Evolutionary conservation across 2,113 vertebrate genomes (phyloP), one percentile per base, ranked within the genome.

Genomic region (Peucedramus taeniatus): DNA sequence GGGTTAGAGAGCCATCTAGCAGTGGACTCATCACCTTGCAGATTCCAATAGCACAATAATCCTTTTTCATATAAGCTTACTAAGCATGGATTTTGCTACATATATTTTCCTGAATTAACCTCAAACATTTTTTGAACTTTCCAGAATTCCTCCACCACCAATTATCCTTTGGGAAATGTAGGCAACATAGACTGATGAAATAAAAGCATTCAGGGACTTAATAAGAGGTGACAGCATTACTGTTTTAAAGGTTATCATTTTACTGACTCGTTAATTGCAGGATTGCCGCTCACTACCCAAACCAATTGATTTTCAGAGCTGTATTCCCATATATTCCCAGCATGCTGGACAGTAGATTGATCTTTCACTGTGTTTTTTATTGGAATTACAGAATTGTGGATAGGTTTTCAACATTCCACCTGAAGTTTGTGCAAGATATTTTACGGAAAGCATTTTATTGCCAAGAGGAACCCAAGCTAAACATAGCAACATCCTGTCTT

Each of bases 1-100:
- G 42, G 42, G 54, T 77, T 91, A 77, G 75, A 90, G 87, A 92
- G 96, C 92, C 95, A 93, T 37, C 94, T 96, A 96, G 85, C 75
- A 94, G 64, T 30, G 35, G 9, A 49, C 13, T 75, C n/a, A 20
- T n/a, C 7, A 7, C 54, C 65, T 30, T 44, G 27, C 54, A 85
- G 35, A 23, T 33, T 85, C 13, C 31, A 47, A 15, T 2, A 37
- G 20, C 27, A 85, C 22, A 63, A 18, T 7, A 71, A n/a, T 23
- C 5, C 44, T 57, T 59, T 74, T 45, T 45, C 66, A 65, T 23
- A 21, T 9, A 35, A 85, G 30, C 9, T 64, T 44, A 63, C 27
- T 47, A 50, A 82, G 31, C 23, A 39, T 27, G 11, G 65, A 4
- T 51, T 86, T 64, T 81, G 12, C 39, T n/a, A 74, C 35, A 24